Conservation (phyloP, 2,888 invertebrate species). For the Temnothorax unifasciatus region DNA sequence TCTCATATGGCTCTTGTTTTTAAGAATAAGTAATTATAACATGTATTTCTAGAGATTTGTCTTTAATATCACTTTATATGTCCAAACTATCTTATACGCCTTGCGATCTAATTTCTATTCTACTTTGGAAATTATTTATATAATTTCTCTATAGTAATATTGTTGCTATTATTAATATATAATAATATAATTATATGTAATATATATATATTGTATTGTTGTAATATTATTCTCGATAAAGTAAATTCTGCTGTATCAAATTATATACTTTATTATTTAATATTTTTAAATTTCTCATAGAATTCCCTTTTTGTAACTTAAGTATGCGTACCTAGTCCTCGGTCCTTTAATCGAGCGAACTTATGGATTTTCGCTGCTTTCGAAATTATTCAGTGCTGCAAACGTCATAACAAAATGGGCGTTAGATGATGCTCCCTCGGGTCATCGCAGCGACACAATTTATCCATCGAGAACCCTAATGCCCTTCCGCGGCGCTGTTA, state of each 20-base stretch:
- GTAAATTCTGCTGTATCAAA: background rate
- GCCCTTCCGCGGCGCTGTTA: slow-evolving; percentile 64
- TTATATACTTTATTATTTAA: background rate
- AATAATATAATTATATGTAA: background rate
- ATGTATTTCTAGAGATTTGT: background rate
- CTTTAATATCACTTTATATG: background rate
- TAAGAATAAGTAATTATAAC: background rate
- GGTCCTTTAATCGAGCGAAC: background rate
- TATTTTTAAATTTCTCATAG: background rate
- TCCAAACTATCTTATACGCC: background rate
- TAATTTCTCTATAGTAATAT: background rate
- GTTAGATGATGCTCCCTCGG: slow-evolving; percentile 85
- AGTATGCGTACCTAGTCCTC: background rate
- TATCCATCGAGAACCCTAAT: slow-evolving; percentile 85
- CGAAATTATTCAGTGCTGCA: slow-evolving; percentile 79
- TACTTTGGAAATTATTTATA: background rate
- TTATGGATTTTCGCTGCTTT: slow-evolving; percentile 58
- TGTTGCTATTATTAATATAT: too few species aligned
- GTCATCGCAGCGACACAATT: slow-evolving; percentile 86
- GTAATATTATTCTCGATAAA: background rate
- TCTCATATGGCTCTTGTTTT: background rate
- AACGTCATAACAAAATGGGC: slow-evolving; percentile 85
- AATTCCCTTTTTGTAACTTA: background rate
- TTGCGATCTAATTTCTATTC: background rate
- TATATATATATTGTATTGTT: background rate